Base-by-base conservation (phyloP, 2,797 vertebrate genomes). In the Dallia pectoralis region DNA sequence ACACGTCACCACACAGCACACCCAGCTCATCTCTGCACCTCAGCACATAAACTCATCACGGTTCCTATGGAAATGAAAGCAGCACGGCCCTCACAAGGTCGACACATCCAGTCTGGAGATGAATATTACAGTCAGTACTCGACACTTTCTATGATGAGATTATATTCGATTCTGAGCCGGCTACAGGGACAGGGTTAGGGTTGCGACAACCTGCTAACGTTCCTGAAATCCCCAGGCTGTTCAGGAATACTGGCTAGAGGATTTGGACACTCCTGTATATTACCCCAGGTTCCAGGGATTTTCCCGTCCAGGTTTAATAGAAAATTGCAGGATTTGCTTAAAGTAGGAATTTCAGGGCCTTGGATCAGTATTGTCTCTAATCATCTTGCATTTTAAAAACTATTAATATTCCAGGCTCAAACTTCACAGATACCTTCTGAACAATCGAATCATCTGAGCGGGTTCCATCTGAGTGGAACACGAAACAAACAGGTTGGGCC, bases 21-120 rank as follows among this genome's bases (percentile, higher is more conserved):
- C 36, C 30, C 44, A 47, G 30, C 73, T 63, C 77, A 67, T 67
- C 79, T 76, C 70, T 79, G 71, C 69, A 63, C 73, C 53, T 76
- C 76, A 74, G 22, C 27, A 66, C 16, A 30, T 72, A 76, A 27
- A 47, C 1, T 19, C 64, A 67, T 69, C 76, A 61, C 68, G 36
- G 67, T 77, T 66, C 79, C 71, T 44, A 16, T 81, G 75, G 61
- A 67, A 80, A 76, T 47, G 36, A 47, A 14, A 75, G 71, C 29
- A 66, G 25, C n/a, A n/a, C 22, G 59, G 8, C 69, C 69, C 65
- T 69, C 68, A 56, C 12, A 65, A 49, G 40, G 63, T 69, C 48
- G 4, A 71, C 66, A 65, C 33, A 44, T 36, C 56, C 32, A 22
- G 70, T 19, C 8, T 71, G 25, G 40, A 40, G 53, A 22, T 25